These are phyloP conservation scores for Cheilosia vulpina DNA, from an alignment of 2,888 invertebrate genomes.

Conservation along the genomic window DNA sequence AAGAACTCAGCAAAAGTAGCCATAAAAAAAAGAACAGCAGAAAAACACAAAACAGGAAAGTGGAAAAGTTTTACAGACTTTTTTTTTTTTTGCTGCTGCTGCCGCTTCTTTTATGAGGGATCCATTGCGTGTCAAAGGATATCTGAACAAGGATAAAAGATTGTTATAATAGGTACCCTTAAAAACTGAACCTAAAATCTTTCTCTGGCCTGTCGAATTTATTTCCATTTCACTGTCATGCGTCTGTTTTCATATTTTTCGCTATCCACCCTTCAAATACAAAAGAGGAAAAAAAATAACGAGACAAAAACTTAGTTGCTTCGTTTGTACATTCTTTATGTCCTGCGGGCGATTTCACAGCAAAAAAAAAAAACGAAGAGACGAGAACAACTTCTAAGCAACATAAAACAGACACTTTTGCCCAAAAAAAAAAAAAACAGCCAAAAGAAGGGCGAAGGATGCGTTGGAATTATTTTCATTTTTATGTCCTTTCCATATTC, in stretches of 20 bases:
- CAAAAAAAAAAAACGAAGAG: slow-evolving; percentile 13
- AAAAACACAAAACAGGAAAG: slow-evolving; percentile 35
- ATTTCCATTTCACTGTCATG: slow-evolving; percentile 49
- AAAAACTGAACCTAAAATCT: slow-evolving; percentile 41
- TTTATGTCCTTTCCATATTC: slow-evolving; percentile 42
- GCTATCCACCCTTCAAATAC: too few species aligned
- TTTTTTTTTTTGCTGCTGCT: slow-evolving; percentile 10
- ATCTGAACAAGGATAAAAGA: slow-evolving; percentile 69
- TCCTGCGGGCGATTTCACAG: slow-evolving; percentile 66
- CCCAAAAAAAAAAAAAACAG: slow-evolving; percentile 10
- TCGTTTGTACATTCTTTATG: slow-evolving; percentile 36
- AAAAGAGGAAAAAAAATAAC: neutral
- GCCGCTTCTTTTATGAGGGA: slow-evolving; percentile 64
- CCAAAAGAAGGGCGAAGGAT: slow-evolving; percentile 12
- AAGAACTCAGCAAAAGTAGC: slow-evolving; percentile 38
- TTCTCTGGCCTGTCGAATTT: slow-evolving; percentile 49
- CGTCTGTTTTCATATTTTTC: slow-evolving; percentile 46
- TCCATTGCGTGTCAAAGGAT: slow-evolving; percentile 74
- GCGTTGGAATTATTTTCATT: slow-evolving; percentile 62
- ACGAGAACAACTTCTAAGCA: slow-evolving; percentile 38
- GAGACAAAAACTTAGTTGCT: slow-evolving; percentile 15
- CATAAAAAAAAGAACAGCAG: slow-evolving; percentile 21
- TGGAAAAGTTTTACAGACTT: slow-evolving; percentile 67
- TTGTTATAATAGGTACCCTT: slow-evolving; percentile 60
- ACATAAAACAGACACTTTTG: slow-evolving; percentile 49